A percentile compares a stretch with the other conserved stretches of the same genome.
Conservation (phyloP, 2,797 vertebrate species). For the Leptatherina wallacei region DNA sequence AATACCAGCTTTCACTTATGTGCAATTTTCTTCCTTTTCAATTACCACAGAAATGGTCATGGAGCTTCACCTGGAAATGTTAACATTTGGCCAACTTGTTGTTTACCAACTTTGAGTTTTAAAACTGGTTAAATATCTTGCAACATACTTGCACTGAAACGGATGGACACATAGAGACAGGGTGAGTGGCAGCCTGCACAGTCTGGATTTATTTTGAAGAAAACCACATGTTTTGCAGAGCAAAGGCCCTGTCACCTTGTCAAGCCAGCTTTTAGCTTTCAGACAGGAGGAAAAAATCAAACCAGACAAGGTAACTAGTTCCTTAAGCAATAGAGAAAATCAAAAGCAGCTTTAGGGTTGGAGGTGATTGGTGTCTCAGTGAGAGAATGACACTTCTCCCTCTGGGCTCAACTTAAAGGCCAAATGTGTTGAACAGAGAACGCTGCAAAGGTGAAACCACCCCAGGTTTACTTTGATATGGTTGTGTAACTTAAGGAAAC, state of each 20-base stretch:
- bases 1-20: too few relatives aligned
- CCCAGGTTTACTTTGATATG: not conserved
- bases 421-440: slow-evolving; percentile 8
- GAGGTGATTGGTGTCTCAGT: slow-evolving; percentile 18
- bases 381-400: slow-evolving; percentile 23
- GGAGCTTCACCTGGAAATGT: not conserved
- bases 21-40: not conserved
- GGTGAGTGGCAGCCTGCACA: slow-evolving; percentile 1
- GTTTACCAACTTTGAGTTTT: not conserved
- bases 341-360: slow-evolving; percentile 23
- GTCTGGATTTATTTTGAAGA: slow-evolving; percentile 9
- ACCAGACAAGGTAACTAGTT: slow-evolving; percentile 17
- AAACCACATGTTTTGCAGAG: slow-evolving; percentile 7
- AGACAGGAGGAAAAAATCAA: slow-evolving; percentile 5
- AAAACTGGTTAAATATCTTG: not conserved
- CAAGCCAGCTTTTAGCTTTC: slow-evolving; percentile 22
- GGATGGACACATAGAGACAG: not conserved
- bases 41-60: not conserved
- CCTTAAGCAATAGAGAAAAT: slow-evolving; percentile 6
- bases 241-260: slow-evolving; percentile 12
- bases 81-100: slow-evolving; percentile 1
- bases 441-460: not conserved
- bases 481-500: not conserved
- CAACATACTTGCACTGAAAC: not conserved
- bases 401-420: slow-evolving; percentile 18